Base-by-base conservation (phyloP, 2,797 vertebrate genomes). In the Spea hammondii region DNA sequence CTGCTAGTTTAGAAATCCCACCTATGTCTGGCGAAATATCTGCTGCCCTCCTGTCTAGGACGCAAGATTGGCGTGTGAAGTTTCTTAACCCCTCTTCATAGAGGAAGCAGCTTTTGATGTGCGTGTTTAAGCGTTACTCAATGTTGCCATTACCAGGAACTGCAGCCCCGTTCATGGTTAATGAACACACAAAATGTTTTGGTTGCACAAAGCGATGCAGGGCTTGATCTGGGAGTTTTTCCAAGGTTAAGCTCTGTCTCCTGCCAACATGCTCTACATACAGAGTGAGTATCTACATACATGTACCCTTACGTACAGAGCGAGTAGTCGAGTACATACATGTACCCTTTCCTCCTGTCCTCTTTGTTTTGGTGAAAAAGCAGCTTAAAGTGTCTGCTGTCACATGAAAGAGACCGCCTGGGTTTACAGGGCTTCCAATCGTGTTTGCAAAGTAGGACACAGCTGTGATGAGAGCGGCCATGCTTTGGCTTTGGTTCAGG, bases 1-100 rank as follows among this genome's bases (percentile, higher is more conserved):
- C 64, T 80, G 62, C 68, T 70, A 76, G 79, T 80, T 80, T 76
- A 72, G 74, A 49, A 66, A 72, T 70, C 62, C 79, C 74, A 72
- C 73, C 79, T 76, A 74, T 57, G 9, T 59, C 17, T 75, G 78
- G 66, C 75, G 78, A 55, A 47, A 74, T 65, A 75, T 64, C 45
- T 32, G 49, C 72, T 65, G 10, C 72, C 54, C 48, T 74, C 54
- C 32, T 55, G 32, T 48, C 32, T 14, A 11, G 32, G 72, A 71
- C 72, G 71, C 59, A 5, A 54, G 72, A 53, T 62, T 51, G 49
- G 66, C 72, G 65, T 67, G 49, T 70, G 65, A 70, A 59, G 45
- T 45, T 67, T 66, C 57, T 53, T 53, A 53, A 11, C 51, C 51
- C 10, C 6, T 53, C 51, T 11, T 53, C 6, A 4, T 7, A 53